Conservation (phyloP, 2,113 vertebrate species). For the Tragelaphus scriptus region DNA sequence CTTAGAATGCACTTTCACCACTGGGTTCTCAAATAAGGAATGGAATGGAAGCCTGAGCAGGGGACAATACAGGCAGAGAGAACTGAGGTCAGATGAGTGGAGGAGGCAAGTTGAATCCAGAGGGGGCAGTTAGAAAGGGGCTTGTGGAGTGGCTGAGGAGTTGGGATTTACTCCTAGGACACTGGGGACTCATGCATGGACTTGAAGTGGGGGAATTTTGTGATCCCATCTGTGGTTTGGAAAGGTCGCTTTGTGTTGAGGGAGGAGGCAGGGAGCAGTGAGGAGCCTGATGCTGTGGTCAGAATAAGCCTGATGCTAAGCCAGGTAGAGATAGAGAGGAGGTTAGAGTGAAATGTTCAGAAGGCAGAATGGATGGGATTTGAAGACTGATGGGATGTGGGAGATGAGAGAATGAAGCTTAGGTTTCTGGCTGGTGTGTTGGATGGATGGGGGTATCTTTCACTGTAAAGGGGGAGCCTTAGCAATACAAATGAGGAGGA, state of each 20-base stretch:
- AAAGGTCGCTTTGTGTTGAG: background rate
- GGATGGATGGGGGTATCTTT: background rate
- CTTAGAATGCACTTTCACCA: background rate
- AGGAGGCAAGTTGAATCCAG: background rate
- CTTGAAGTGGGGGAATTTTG: background rate
- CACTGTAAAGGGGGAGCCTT: background rate
- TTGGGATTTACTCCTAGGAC: background rate
- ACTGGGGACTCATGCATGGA: background rate
- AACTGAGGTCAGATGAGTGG: background rate
- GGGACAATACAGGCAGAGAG: background rate
- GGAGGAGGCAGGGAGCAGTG: background rate
- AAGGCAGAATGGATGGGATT: background rate
- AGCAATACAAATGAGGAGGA: background rate
- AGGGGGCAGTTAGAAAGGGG: background rate
- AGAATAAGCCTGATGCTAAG: background rate
- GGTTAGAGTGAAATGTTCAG: background rate
- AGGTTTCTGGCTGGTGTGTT: background rate
- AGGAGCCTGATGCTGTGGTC: background rate
- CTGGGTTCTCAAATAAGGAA: background rate
- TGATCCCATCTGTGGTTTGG: background rate
- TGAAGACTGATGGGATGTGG: background rate
- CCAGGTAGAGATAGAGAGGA: background rate
- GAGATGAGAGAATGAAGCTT: background rate
- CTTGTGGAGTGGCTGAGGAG: background rate
- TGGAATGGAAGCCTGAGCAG: background rate